Conservation (phyloP, 1,140 invertebrate species). For the Bombus picipes region DNA sequence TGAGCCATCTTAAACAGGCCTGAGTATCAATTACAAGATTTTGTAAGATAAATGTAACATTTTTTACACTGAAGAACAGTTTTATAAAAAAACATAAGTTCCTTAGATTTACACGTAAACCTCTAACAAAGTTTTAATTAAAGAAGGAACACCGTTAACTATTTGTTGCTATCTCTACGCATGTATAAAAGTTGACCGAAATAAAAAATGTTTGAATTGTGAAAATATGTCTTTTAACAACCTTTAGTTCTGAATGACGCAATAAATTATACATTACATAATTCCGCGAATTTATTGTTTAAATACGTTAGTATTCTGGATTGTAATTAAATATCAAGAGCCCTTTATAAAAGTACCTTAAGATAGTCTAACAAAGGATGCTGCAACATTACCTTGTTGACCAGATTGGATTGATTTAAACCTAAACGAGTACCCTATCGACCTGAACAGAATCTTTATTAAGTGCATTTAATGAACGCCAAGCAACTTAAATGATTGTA, state of each 20-base stretch:
- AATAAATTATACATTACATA: not conserved
- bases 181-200: not conserved
- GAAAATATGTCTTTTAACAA: not conserved
- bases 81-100: not conserved
- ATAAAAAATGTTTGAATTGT: not conserved
- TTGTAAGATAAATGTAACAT: too few species aligned
- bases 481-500: not conserved
- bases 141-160: too few species aligned
- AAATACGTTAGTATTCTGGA: not conserved
- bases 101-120: not conserved
- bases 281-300: not conserved
- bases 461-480: not conserved
- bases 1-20: not conserved
- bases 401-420: slow-evolving; percentile 7
- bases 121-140: not conserved
- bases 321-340: too few species aligned
- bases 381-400: not conserved
- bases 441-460: slow-evolving; percentile 5
- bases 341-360: not conserved
- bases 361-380: not conserved
- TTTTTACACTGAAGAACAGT: not conserved
- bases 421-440: not conserved
- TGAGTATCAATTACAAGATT: not conserved
- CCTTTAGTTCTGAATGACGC: not conserved
- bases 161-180: too few species aligned